Conservation (phyloP, 2,113 vertebrate genomes). For the Arenaria interpres region DNA sequence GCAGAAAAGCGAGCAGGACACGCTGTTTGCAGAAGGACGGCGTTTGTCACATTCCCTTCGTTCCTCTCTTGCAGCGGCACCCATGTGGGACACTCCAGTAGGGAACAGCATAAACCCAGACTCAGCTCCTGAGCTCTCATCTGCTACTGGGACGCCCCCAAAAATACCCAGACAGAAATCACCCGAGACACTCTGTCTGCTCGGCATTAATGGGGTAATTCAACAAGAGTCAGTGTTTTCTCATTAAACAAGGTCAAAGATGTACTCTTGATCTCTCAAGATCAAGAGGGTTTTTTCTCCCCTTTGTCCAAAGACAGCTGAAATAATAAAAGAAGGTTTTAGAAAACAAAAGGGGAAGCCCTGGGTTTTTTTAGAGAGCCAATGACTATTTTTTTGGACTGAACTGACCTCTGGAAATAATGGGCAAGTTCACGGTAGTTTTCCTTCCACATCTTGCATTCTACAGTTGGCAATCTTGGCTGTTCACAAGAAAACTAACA, state of each 20-base stretch:
- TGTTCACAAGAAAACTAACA: neutral
- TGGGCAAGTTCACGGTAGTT: neutral
- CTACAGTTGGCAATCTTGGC: neutral
- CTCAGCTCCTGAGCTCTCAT: neutral
- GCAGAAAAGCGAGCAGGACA: neutral
- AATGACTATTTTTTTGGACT: neutral
- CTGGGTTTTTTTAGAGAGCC: neutral
- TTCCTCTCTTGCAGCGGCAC: neutral
- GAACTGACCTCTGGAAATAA: slow-evolving; percentile 45
- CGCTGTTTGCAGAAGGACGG: neutral
- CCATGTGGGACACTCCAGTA: neutral
- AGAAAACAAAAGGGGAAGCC: slow-evolving; percentile 6
- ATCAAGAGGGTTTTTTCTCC: neutral
- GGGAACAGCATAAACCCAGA: neutral
- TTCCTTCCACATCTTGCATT: neutral
- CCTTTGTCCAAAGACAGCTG: slow-evolving; percentile 56
- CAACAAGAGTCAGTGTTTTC: neutral
- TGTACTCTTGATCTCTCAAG: slow-evolving; percentile 3
- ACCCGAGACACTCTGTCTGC: neutral
- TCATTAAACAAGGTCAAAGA: slow-evolving; percentile 32
- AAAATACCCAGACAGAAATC: neutral
- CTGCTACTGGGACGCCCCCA: neutral
- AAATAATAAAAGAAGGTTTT: slow-evolving; percentile 51
- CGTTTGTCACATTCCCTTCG: neutral
- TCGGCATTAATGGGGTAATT: neutral